Evolutionary conservation across 2,888 invertebrate species (phyloP), one percentile per base, ranked within the genome.

Genomic region (Ornithoptera alexandrae): DNA sequence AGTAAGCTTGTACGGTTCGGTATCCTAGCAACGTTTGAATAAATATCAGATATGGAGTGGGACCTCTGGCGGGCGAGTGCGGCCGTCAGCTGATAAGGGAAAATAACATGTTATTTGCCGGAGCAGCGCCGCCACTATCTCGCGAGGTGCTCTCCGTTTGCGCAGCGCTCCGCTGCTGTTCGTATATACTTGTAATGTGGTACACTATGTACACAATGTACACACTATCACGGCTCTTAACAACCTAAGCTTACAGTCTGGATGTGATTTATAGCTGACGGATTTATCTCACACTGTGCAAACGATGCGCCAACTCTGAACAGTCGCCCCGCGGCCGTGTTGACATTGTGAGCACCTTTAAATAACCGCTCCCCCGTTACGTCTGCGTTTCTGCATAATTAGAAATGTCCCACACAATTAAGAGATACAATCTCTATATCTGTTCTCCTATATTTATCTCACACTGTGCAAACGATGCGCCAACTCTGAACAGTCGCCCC

Each of bases 201-300:
- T 22, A 18, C 39, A 10, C 39, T 10, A 0, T 56, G 61, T 39
- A 22, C 61, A 22, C 22, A 22, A 22, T 22, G 61, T 39, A 22
- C 61, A 67, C 10, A 20, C 67, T 18, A 67, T 57, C 42, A 57
- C 30, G 62, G 67, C 57, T 30, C 57, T 57, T 67, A 62, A 67
- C 62, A 46, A 62, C 30, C 30, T 24, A 7, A 20, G 67, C 61
- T 67, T 61, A 61, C 50, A 61, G 12, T 46, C 17, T 18, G 18
- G 56, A 20, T 42, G 42, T 67, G 67, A 67, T 67, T 62, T 67
- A 67, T 62, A 2, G 8, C 42, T 30, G 8, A 22, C 53, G 30
- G 59, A 56, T 67, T 62, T 67, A 46, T 62, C n/a, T 60, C 46
- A 15, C n/a, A 67, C 57, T 42, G 67, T 30, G n/a, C 30, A 62